Percentiles rank a stretch among this genome's conserved stretches.
Conservation (phyloP, 2,888 invertebrate species). For the Lasioglossum vierecki region DNA sequence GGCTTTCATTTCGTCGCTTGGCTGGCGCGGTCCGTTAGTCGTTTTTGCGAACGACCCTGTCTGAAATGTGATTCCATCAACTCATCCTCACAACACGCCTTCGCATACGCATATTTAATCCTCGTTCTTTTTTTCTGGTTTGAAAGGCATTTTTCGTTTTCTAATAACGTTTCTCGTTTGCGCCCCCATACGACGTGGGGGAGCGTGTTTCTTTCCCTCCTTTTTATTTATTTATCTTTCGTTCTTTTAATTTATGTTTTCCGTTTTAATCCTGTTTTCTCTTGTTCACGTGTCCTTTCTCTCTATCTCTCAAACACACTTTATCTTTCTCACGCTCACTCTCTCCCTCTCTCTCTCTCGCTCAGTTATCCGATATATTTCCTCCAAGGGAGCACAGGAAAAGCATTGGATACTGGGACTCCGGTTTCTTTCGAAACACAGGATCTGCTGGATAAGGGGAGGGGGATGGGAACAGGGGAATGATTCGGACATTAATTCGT, state of each 20-base stretch:
- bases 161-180: constrained; percentile 49
- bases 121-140: constrained; percentile 29
- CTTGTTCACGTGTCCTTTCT: constrained; percentile 61
- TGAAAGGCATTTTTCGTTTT: constrained; percentile 59
- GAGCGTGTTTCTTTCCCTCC: constrained; percentile 45
- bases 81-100: neutral
- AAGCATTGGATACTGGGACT: constrained; percentile 65
- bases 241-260: constrained; percentile 48
- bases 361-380: constrained; percentile 60
- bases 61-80: neutral
- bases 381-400: constrained; percentile 64
- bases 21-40: constrained; percentile 6
- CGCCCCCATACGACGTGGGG: constrained; percentile 28
- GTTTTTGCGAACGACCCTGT: constrained; percentile 37
- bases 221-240: constrained; percentile 58
- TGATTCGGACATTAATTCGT: constrained; percentile 69
- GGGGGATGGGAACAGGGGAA: neutral
- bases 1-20: constrained; percentile 31
- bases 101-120: constrained; percentile 21
- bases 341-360: neutral
- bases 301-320: neutral
- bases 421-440: constrained; percentile 43
- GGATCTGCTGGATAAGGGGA: constrained; percentile 32
- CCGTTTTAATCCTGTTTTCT: constrained; percentile 10
- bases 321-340: neutral